Conservation (phyloP, 2,113 vertebrate species). For the Elanus axillaris region DNA sequence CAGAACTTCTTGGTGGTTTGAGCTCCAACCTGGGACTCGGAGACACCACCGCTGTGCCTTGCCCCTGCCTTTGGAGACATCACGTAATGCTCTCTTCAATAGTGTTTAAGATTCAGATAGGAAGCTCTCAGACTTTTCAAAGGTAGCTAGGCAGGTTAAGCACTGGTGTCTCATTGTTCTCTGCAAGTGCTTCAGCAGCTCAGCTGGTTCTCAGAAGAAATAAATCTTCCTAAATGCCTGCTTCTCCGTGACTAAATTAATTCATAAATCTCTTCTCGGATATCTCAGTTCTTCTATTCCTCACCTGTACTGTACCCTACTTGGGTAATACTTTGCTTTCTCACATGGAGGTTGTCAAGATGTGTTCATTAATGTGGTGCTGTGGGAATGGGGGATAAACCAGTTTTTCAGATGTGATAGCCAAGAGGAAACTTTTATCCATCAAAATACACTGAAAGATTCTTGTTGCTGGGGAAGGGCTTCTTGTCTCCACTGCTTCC, state of each 20-base stretch:
- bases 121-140: neutral
- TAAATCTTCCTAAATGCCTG: neutral
- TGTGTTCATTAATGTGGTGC: fast-evolving
- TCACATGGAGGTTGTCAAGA: neutral
- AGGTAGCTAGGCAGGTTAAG: neutral
- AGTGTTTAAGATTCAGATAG: neutral
- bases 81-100: neutral
- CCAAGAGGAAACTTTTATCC: neutral
- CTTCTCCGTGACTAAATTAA: neutral
- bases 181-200: neutral
- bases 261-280: neutral
- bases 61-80: neutral
- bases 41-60: neutral
- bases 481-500: neutral
- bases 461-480: neutral
- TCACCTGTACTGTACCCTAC: neutral
- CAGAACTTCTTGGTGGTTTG: neutral
- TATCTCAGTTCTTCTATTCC: neutral
- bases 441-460: neutral
- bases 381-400: neutral
- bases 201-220: neutral
- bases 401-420: neutral
- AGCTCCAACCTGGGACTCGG: neutral
- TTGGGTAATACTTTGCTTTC: neutral
- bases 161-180: neutral